Base-by-base conservation (phyloP, 2,797 vertebrate genomes). In the Myotis planiceps region DNA sequence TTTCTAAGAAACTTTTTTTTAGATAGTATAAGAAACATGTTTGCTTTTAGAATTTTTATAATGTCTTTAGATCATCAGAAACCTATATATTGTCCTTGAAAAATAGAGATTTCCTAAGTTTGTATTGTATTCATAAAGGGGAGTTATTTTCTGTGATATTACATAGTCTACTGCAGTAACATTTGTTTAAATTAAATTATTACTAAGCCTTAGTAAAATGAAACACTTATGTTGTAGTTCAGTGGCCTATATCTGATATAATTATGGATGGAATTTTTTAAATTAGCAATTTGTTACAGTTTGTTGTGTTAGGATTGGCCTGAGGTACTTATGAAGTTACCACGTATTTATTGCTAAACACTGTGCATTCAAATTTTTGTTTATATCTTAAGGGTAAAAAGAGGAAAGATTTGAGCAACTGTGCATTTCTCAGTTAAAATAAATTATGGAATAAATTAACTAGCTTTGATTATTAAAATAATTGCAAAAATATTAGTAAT, bases 381-480 rank as follows among this genome's bases (percentile, higher is more conserved):
- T 92, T 96, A 32, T 95, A 75, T 95, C 34, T 71, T 42, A 74
- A 88, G 34, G 53, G 47, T 85, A 85, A 95, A 88, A 69, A 21
- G 23, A 90, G 47, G 78, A 63, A 90, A 96, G 8, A 74, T 58
- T 93, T 89, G 63, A 96, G 63, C 37, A 27, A 53, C 14, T 88
- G 12, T 92, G 34, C 51, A 60, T 87, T 94, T 85, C 86, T 95
- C 39, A 79, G 2, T 78, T 88, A 94, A 93, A 92, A 87, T 80
- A 27, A 87, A 29, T 93, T 74, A 92, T 78, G 18, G 51, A 53
- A 86, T 92, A 80, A 81, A 76, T 93, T 94, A 90, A 94, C 80
- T 89, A 94, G 29, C 42, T 91, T 39, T 96, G 88, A 83, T 96
- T 87, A 93, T 92, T 91, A 94, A 95, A 93, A 88, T 93, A 87